Evolutionary conservation across 35 echinoderm and acorn worm genomes (phyloP).

Genomic region (Acanthaster planci): DNA sequence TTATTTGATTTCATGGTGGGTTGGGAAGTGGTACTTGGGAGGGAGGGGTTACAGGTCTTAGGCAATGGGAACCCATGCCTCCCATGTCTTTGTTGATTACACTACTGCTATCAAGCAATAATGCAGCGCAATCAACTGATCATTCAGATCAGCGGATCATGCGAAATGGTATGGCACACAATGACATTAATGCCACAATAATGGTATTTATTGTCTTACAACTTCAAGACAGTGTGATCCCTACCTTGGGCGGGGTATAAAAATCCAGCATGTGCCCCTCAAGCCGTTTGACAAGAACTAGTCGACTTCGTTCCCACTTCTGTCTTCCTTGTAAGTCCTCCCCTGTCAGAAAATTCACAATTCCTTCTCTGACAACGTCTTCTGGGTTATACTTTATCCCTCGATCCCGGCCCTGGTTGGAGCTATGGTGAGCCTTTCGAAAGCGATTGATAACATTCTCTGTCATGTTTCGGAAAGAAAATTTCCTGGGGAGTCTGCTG

Average conservation of each 20-base stretch:
- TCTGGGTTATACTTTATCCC: constrained; percentile 28
- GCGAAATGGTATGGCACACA: no score
- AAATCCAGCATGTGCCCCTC: constrained; percentile 91
- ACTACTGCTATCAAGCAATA: no score
- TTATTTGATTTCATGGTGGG: no score
- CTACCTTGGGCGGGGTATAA: constrained; percentile 91
- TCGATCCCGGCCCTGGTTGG: not conserved
- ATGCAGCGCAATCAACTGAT: no score
- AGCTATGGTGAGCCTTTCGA: constrained; percentile 22
- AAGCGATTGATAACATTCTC: constrained; percentile 70
- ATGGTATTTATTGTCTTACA: not conserved
- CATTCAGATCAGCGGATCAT: no score
- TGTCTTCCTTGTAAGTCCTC: constrained; percentile 78
- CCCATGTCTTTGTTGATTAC: no score
- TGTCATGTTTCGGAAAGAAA: constrained; percentile 83
- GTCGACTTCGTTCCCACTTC: constrained; percentile 82
- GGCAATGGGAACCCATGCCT: no score
- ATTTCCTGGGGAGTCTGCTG: constrained; percentile 48
- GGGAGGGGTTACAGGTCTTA: no score
- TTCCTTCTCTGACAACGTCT: constrained; percentile 82
- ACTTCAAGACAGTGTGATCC: not conserved
- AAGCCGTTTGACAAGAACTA: constrained; percentile 63
- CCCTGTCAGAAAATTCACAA: constrained; percentile 75
- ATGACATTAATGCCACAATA: no score
- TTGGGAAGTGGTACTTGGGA: no score